phyloP scores from a whole-genome alignment of 2,113 vertebrate species.

The Pitta sordida region DNA sequence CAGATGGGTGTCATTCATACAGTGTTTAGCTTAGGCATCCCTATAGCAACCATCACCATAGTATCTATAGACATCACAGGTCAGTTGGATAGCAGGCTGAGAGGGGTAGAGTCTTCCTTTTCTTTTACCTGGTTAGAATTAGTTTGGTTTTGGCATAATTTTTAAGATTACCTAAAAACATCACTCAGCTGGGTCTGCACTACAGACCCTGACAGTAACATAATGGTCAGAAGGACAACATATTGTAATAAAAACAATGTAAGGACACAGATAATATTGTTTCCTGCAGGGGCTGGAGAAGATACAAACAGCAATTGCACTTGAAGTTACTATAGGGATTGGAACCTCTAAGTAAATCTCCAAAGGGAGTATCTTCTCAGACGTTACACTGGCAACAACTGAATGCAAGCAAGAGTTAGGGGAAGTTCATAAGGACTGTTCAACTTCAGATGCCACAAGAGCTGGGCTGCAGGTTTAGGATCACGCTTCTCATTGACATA shows the following conservation, averaged over 20 bases:
- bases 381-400: background rate
- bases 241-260: background rate
- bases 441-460: background rate
- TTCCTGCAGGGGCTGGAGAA: background rate
- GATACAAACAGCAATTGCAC: background rate
- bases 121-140: background rate
- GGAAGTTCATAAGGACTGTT: background rate
- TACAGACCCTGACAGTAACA: background rate
- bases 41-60: slow-evolving; percentile 38
- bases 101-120: background rate
- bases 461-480: background rate
- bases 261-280: background rate
- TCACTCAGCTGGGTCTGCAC: background rate
- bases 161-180: background rate
- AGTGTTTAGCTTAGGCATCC: slow-evolving; percentile 16
- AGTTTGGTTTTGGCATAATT: background rate
- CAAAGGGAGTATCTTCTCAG: background rate
- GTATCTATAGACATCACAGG: background rate
- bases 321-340: background rate
- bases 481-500: background rate
- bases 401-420: background rate
- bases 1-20: slow-evolving; percentile 25
- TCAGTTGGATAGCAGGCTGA: background rate
- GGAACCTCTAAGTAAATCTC: background rate
- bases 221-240: background rate